Evolutionary conservation across 1,140 invertebrate species (phyloP), one percentile per base, ranked within the genome.

Genomic region (Euborellia annulipes): DNA sequence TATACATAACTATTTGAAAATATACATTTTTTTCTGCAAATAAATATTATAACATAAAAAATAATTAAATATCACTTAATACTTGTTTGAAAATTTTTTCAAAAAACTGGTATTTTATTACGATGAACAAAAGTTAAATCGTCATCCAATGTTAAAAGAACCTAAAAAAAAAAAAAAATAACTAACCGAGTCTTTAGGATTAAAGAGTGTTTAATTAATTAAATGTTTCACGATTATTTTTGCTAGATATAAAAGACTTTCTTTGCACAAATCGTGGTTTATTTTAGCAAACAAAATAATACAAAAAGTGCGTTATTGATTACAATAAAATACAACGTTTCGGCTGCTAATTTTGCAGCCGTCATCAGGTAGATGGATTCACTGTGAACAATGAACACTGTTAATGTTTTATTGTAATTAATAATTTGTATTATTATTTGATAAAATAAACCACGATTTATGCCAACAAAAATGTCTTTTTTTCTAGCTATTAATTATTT

Each of bases 101-200:
- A 88, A 62, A 89, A 90, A 13, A 86, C 83, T n/a, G 74, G 71
- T 60, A 89, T 85, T 39, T 70, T 67, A 42, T 72, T 66, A 48
- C 82, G 62, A 41, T 76, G 75, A 11, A 70, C 75, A 45, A 76
- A 66, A 0, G 64, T 61, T 14, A 86, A 52, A 55, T 84, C 82
- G 56, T 88, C 85, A 55, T 90, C 86, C n/a, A 89, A 59, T 1
- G 80, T 78, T 2, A 88, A 64, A 21, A 90, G 58, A 30, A 68
- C 58, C 68, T 70, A 51, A 57, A 48, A 54, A 50, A 48, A 32
- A 55, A 49, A 44, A 48, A 44, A 41, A 9, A 34, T 9, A 34
- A 34, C 32, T 9, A 8, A 38, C 14, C 9, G 11, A 17, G 3
- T 3, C 32, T 13, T 7, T 19, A 48, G 9, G 18, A 3, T 36